Conservation (phyloP, 1,140 invertebrate species). For the Drosophila micromelanica region DNA sequence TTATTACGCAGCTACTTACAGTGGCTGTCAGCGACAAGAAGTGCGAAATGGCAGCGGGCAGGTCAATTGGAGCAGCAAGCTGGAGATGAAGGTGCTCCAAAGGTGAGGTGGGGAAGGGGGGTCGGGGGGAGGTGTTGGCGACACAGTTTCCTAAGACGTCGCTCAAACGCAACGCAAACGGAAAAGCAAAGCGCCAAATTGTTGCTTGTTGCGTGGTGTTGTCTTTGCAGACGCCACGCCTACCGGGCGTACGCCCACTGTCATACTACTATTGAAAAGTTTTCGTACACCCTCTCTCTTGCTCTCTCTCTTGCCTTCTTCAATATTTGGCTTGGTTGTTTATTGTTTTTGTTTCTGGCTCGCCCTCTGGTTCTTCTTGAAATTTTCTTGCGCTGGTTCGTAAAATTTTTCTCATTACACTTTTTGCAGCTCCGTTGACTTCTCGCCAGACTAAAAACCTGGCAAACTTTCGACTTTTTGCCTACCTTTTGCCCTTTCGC, state of each 20-base stretch:
- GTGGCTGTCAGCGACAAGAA: conserved; percentile 46
- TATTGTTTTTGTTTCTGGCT: conserved; percentile 42
- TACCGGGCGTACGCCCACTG: conserved; percentile 47
- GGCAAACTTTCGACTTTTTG: conserved; percentile 49
- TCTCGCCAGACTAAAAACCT: conserved; percentile 37
- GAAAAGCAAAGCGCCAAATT: conserved; percentile 55
- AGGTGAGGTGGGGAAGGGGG: too few relatives aligned
- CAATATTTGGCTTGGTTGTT: conserved; percentile 52
- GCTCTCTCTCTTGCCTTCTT: background rate
- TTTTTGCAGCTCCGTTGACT: conserved; percentile 44
- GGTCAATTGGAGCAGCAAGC: conserved; percentile 5
- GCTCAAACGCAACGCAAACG: conserved; percentile 34
- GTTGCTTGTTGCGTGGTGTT: conserved; percentile 40
- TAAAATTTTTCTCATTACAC: conserved; percentile 76
- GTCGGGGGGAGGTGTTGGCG: background rate
- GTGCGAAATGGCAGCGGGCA: conserved; percentile 4
- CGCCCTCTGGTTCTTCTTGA: conserved; percentile 19
- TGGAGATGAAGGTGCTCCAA: too few relatives aligned
- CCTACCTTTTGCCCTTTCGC: conserved; percentile 35
- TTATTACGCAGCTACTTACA: conserved; percentile 79
- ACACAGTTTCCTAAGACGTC: conserved; percentile 37
- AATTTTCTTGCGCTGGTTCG: conserved; percentile 41
- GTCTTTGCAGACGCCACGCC: conserved; percentile 15
- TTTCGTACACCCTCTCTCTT: conserved; percentile 16
- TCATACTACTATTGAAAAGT: conserved; percentile 65